phyloP scores from a whole-genome alignment of 2,797 vertebrate species.

The Trematomus bernacchii region DNA sequence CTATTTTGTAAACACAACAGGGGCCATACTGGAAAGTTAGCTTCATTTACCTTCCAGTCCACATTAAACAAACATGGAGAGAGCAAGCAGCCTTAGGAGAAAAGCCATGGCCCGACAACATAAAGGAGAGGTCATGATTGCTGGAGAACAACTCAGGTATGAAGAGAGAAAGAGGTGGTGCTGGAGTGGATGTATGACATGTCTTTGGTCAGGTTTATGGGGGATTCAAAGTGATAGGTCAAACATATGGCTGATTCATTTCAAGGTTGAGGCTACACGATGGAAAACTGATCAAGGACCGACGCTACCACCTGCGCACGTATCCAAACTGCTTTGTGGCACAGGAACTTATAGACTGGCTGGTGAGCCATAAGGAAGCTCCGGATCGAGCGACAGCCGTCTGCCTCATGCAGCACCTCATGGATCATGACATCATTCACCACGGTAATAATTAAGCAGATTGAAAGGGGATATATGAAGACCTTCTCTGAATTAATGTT shows the following conservation, averaged over 20 bases:
- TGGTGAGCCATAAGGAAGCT: conserved; percentile 89
- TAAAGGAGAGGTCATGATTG: conserved; percentile 90
- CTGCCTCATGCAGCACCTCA: conserved; percentile 90
- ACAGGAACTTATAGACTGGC: conserved; percentile 90
- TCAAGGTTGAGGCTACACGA: conserved; percentile 89
- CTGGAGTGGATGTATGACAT: neutral
- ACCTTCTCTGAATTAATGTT: neutral
- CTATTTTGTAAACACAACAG: conserved; percentile 82
- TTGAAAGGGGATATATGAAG: neutral
- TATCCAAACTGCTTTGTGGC: conserved; percentile 93
- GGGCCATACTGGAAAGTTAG: conserved; percentile 46
- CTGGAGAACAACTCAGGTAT: conserved; percentile 94
- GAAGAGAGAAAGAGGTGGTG: conserved; percentile 12
- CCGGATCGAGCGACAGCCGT: conserved; percentile 86
- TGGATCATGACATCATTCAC: conserved; percentile 91
- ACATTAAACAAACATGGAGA: conserved; percentile 82
- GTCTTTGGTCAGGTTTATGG: neutral
- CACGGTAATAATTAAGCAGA: conserved; percentile 82
- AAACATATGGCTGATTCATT: conserved; percentile 5
- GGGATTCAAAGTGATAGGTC: neutral
- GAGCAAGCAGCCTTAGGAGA: conserved; percentile 79
- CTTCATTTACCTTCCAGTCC: conserved; percentile 33
- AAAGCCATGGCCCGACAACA: conserved; percentile 84
- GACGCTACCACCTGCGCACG: conserved; percentile 87
- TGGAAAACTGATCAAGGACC: conserved; percentile 91